Conservation (phyloP, 2,888 invertebrate species). For the Heliothis peltigera region DNA sequence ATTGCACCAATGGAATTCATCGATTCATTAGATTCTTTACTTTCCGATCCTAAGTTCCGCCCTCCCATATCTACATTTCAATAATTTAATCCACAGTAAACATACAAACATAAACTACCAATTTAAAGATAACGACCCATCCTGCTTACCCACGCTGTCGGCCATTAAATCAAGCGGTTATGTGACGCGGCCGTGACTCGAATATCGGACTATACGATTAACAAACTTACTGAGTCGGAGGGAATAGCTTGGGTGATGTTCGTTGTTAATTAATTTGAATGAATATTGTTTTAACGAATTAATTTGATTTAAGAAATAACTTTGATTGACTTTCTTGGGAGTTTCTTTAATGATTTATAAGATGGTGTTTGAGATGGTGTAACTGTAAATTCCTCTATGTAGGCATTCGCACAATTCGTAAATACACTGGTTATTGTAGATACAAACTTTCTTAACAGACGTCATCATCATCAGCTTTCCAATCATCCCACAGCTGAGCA, state of each 20-base stretch:
- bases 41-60: not conserved
- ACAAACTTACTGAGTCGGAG: constrained; percentile 49
- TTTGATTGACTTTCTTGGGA: too few species aligned
- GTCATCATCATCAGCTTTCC: too few species aligned
- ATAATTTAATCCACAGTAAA: too few species aligned
- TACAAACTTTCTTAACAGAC: too few species aligned
- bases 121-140: constrained; percentile 30
- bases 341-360: too few species aligned
- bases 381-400: too few species aligned
- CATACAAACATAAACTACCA: constrained; percentile 7
- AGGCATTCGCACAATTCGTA: too few species aligned
- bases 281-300: not conserved
- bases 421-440: too few species aligned
- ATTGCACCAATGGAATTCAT: too few species aligned
- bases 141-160: constrained; percentile 59
- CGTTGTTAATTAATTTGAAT: constrained; percentile 11
- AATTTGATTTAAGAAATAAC: not conserved
- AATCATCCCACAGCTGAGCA: too few species aligned
- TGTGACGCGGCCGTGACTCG: constrained; percentile 61
- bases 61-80: not conserved
- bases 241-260: not conserved
- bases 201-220: constrained; percentile 56
- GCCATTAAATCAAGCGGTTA: constrained; percentile 63
- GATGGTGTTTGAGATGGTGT: too few species aligned
- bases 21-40: too few species aligned